Conservation (phyloP, 2,888 invertebrate genomes). For the Drosophila colorata region DNA sequence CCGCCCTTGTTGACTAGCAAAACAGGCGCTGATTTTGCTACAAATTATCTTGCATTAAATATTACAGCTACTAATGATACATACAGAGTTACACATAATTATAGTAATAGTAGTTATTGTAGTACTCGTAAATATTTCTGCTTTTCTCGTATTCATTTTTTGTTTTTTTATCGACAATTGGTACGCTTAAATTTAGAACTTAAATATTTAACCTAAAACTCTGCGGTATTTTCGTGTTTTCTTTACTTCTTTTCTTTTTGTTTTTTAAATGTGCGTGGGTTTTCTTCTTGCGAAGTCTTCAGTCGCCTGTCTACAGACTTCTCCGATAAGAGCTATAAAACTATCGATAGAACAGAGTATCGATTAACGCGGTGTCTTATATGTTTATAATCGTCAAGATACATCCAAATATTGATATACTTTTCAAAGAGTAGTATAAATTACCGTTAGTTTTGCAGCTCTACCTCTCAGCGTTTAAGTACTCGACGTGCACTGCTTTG, state of each 20-base stretch:
- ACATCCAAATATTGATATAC: slow-evolving; percentile 2
- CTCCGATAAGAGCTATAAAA: slow-evolving; percentile 12
- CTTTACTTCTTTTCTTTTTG: slow-evolving; percentile 2
- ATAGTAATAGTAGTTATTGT: slow-evolving; percentile 67
- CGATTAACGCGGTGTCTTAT: slow-evolving; percentile 8
- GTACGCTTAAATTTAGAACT: slow-evolving; percentile 63
- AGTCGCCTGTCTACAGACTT: slow-evolving; percentile 44
- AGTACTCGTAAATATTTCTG: slow-evolving; percentile 64
- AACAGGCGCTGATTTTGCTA: slow-evolving; percentile 68
- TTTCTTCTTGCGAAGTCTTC: slow-evolving; percentile 11
- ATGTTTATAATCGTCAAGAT: not conserved
- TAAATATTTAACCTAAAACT: slow-evolving; percentile 56
- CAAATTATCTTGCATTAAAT: slow-evolving; percentile 59
- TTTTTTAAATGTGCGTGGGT: slow-evolving; percentile 41
- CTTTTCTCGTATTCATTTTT: slow-evolving; percentile 25
- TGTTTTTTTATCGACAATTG: slow-evolving; percentile 69
- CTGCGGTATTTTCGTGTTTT: slow-evolving; percentile 36
- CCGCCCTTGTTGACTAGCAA: slow-evolving; percentile 67
- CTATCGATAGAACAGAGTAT: slow-evolving; percentile 1
- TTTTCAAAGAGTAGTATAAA: not conserved
- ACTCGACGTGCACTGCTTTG: slow-evolving; percentile 23
- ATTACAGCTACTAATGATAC: slow-evolving; percentile 62
- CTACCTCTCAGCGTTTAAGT: slow-evolving; percentile 24
- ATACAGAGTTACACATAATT: slow-evolving; percentile 33
- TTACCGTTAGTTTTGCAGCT: slow-evolving; percentile 9